Evolutionary conservation across 2,113 vertebrate species (phyloP).

Genomic region (Embiotoca jacksoni): DNA sequence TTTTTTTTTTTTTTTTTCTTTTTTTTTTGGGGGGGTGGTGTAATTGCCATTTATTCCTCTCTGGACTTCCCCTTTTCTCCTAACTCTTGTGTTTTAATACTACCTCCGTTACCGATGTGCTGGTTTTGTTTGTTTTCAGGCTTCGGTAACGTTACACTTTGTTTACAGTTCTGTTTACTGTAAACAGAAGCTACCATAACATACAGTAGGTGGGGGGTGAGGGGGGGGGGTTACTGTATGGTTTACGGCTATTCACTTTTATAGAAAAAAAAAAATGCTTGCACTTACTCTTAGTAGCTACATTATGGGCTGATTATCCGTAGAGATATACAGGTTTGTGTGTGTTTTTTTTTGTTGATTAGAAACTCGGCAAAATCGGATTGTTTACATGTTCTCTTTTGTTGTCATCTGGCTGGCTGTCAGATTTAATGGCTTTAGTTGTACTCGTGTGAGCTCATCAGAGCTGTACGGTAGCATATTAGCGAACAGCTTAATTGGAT

Average conservation of each 20-base stretch:
- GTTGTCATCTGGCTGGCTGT: conserved; percentile 14
- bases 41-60: background rate
- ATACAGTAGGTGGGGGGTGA: no score
- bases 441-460: conserved; percentile 57
- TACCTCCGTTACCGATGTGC: background rate
- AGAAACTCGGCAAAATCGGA: background rate
- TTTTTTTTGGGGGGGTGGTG: no score
- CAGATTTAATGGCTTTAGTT: conserved; percentile 43
- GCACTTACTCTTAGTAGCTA: no score
- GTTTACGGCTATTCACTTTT: no score
- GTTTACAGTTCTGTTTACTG: no score
- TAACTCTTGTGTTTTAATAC: background rate
- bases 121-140: background rate
- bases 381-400: background rate
- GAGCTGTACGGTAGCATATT: conserved; percentile 29
- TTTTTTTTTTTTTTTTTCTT: no score
- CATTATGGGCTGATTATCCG: no score
- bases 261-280: no score
- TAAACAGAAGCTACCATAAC: no score
- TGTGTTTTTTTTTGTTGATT: no score
- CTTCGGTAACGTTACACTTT: background rate
- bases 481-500: conserved; percentile 66
- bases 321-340: no score
- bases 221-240: no score
- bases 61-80: conserved; percentile 13